Evolutionary conservation across 1,140 invertebrate species (phyloP).

Genomic region (Meloidogyne exigua): DNA sequence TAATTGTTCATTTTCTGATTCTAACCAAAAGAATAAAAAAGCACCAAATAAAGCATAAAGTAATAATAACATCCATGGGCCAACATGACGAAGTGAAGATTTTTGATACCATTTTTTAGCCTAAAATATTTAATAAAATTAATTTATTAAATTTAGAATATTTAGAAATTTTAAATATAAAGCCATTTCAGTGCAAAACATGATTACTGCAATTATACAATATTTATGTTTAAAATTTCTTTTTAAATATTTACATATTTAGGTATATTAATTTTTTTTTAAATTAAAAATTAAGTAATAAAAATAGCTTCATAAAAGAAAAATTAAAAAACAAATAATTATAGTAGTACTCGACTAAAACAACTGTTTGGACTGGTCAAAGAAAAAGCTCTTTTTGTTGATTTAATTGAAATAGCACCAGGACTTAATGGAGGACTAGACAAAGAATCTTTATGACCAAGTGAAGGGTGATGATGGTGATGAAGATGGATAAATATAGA

Average conservation of each 20-base stretch:
- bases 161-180: too few species aligned
- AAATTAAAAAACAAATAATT: not conserved
- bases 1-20: slow-evolving; percentile 54
- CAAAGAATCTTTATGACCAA: slow-evolving; percentile 5
- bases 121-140: slow-evolving; percentile 38
- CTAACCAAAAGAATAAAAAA: slow-evolving; percentile 55
- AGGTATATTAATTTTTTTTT: too few species aligned
- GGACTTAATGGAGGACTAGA: not conserved
- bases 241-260: too few species aligned
- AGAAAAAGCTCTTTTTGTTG: not conserved
- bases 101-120: slow-evolving; percentile 57
- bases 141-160: too few species aligned
- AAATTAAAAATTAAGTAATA: too few species aligned
- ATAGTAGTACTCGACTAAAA: not conserved
- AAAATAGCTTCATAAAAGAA: not conserved
- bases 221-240: too few species aligned
- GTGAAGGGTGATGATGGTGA: not conserved
- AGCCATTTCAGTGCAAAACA: too few species aligned
- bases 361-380: slow-evolving; percentile 15
- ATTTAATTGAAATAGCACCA: not conserved
- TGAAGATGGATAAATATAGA: not conserved
- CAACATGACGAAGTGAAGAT: slow-evolving; percentile 52
- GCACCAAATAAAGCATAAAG: slow-evolving; percentile 60
- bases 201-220: too few species aligned
- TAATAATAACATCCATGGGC: slow-evolving; percentile 55